These are phyloP conservation scores for Ypsolopha sequella DNA, from an alignment of 2,888 invertebrate genomes.

Conservation along the genomic window DNA sequence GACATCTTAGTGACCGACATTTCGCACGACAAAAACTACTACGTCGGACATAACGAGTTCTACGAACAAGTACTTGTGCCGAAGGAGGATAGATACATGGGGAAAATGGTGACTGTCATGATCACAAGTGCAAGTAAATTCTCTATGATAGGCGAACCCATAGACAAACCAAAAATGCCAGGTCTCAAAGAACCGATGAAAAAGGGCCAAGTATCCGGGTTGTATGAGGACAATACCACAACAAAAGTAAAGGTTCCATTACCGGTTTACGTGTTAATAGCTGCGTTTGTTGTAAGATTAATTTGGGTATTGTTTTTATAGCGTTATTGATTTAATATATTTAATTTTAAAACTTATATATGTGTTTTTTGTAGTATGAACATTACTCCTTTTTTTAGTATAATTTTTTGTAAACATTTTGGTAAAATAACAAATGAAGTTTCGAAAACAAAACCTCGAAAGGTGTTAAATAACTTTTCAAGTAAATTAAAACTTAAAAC, in stretches of 20 bases:
- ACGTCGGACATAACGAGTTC: conserved; percentile 94
- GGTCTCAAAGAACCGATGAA: conserved; percentile 65
- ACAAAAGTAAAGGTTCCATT: conserved; percentile 27
- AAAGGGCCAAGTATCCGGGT: conserved; percentile 69
- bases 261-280: conserved; percentile 37
- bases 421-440: background rate
- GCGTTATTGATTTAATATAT: conserved; percentile 16
- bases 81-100: conserved; percentile 81
- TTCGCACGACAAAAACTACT: conserved; percentile 91
- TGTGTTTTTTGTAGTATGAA: conserved; percentile 14
- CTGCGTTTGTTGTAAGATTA: conserved; percentile 51
- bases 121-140: conserved; percentile 80
- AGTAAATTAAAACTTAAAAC: background rate
- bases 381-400: too few species aligned
- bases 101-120: conserved; percentile 84
- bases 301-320: conserved; percentile 50
- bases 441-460: too few species aligned
- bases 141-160: conserved; percentile 80
- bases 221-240: conserved; percentile 24
- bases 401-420: background rate
- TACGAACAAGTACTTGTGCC: conserved; percentile 93
- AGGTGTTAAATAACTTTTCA: too few species aligned
- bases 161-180: conserved; percentile 68
- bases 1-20: conserved; percentile 92
- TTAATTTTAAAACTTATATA: conserved; percentile 13